Percentiles rank a stretch among this genome's conserved stretches.
phyloP scores from a whole-genome alignment of 2,113 vertebrate species.

The Myotis yumanensis region DNA sequence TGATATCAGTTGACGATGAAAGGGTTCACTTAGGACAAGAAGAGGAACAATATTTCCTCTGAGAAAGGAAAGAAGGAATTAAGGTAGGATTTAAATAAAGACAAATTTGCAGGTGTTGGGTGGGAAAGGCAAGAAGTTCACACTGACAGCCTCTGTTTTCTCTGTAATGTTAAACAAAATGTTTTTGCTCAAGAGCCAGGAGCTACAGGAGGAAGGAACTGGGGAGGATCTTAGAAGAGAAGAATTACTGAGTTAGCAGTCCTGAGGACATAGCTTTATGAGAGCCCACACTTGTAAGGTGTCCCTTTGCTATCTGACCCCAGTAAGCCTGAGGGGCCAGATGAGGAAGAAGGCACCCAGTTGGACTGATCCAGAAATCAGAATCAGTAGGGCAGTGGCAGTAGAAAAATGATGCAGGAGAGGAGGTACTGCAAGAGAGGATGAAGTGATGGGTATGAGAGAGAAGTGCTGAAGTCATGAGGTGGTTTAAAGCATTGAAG shows the following conservation, averaged over 20 bases:
- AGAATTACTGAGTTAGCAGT: background rate
- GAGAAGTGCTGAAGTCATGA: background rate
- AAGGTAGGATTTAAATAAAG: background rate
- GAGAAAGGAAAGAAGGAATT: background rate
- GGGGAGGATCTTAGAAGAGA: too few species aligned
- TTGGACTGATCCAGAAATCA: background rate
- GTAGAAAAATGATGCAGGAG: background rate
- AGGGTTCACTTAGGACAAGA: background rate
- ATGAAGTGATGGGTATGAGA: background rate
- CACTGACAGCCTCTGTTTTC: background rate
- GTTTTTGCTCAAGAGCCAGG: background rate
- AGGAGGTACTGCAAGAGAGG: background rate
- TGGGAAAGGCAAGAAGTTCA: background rate
- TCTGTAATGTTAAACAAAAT: background rate
- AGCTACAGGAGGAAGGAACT: background rate
- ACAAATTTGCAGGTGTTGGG: background rate
- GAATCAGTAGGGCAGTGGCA: background rate
- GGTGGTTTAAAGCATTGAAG: background rate
- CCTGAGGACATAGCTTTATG: background rate
- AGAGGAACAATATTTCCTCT: background rate
- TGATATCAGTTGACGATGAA: background rate
- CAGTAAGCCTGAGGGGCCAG: background rate
- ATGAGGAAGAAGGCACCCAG: background rate
- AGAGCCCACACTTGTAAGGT: background rate
- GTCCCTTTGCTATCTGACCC: background rate